Conservation (phyloP, 2,797 vertebrate genomes). For the Acanthurus lineatus region DNA sequence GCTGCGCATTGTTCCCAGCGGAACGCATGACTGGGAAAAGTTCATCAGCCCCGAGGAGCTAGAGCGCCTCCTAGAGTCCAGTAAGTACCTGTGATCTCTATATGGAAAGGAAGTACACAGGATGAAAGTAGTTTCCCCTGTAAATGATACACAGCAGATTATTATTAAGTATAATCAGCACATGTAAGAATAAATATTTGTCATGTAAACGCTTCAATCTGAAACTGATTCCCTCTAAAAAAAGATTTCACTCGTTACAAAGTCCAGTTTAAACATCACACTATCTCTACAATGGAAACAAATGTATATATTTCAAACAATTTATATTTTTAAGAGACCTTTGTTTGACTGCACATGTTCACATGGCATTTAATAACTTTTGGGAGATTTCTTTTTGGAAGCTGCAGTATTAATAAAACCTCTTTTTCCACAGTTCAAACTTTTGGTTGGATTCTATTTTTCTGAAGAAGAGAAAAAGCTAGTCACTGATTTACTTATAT, state of each 20-base stretch:
- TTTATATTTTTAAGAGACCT: too few species aligned
- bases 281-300: too few species aligned
- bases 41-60: slow-evolving; percentile 94
- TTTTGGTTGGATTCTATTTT: too few species aligned
- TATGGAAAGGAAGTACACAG: background rate
- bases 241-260: too few species aligned
- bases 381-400: too few species aligned
- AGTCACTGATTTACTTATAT: background rate
- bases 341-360: too few species aligned
- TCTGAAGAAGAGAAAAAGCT: background rate
- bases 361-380: too few species aligned
- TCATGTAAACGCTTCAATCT: background rate
- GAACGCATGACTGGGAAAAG: slow-evolving; percentile 97
- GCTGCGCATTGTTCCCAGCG: slow-evolving; percentile 90
- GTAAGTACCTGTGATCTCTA: slow-evolving; percentile 82
- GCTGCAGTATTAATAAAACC: too few species aligned
- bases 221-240: background rate
- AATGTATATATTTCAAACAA: too few species aligned
- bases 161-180: background rate
- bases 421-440: too few species aligned
- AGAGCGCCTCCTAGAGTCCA: slow-evolving; percentile 90
- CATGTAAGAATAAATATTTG: background rate
- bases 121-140: too few species aligned
- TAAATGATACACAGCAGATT: background rate
- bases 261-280: too few species aligned